A percentile compares a stretch with the other conserved stretches of the same genome.
Evolutionary conservation across 2,113 vertebrate genomes (phyloP).

Genomic region (Arvicanthis niloticus): DNA sequence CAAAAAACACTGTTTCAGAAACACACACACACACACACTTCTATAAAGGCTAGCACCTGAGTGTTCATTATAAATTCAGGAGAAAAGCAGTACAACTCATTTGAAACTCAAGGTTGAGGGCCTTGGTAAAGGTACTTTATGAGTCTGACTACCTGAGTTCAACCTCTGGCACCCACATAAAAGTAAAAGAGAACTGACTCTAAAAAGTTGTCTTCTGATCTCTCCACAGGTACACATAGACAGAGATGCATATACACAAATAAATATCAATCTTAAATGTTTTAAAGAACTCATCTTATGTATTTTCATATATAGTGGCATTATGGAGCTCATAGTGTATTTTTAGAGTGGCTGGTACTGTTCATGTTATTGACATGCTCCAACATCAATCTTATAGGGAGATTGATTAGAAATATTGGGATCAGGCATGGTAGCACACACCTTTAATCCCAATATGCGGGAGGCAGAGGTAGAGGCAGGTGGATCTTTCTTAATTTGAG

Average conservation of each 20-base stretch:
- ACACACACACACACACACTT: neutral
- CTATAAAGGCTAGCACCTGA: neutral
- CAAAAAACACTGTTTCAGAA: too few species aligned
- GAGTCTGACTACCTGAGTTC: neutral
- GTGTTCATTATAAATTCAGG: neutral
- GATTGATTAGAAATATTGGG: neutral
- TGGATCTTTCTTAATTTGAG: neutral
- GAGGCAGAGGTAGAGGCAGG: neutral
- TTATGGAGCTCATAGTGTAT: neutral
- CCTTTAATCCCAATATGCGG: neutral
- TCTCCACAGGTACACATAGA: neutral
- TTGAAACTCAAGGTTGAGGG: neutral
- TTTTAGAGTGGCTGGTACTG: neutral
- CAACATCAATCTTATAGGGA: neutral
- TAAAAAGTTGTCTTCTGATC: neutral
- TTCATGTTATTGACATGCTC: neutral
- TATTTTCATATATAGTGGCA: neutral
- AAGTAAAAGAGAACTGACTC: neutral
- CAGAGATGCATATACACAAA: neutral
- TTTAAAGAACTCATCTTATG: neutral
- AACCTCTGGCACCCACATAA: neutral
- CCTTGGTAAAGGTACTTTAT: neutral
- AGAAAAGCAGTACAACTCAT: neutral
- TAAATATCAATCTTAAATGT: neutral
- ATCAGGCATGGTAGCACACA: neutral